Percentiles rank a stretch among this genome's conserved stretches.
Evolutionary conservation across 2,888 invertebrate genomes (phyloP).

Genomic region (Cyclophora punctaria): DNA sequence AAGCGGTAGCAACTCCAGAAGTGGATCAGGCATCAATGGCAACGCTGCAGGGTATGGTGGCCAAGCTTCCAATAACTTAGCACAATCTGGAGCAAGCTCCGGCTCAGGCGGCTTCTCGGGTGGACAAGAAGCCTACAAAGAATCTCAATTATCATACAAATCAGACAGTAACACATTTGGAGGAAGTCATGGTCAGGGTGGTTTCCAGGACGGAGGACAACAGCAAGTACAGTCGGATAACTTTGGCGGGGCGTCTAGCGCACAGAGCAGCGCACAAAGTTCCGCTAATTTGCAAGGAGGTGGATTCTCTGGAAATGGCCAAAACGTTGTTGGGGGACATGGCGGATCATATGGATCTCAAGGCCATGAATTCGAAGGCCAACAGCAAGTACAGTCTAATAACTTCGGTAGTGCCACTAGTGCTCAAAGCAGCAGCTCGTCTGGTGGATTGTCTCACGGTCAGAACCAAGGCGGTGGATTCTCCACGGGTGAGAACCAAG

Average conservation of each 20-base stretch:
- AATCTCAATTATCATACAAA: conserved; percentile 26
- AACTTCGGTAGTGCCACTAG: too few species aligned
- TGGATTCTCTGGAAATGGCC: not conserved
- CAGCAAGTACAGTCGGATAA: not conserved
- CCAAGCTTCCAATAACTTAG: not conserved
- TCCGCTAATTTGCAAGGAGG: too few species aligned
- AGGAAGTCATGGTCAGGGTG: conserved; percentile 3
- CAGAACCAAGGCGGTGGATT: not conserved
- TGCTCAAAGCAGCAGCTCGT: not conserved
- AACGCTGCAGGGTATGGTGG: conserved; percentile 13
- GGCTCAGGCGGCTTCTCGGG: conserved; percentile 7
- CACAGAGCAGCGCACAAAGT: not conserved
- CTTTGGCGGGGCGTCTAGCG: not conserved
- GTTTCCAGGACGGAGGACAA: not conserved
- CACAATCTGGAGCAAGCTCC: not conserved
- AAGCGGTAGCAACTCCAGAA: not conserved
- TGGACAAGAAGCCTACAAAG: conserved; percentile 21
- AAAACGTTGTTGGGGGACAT: not conserved
- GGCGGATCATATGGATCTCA: not conserved
- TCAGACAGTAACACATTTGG: not conserved
- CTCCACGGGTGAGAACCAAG: not conserved
- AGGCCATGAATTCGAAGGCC: not conserved
- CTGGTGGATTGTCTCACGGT: not conserved
- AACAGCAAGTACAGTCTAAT: not conserved
- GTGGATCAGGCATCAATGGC: conserved; percentile 15